These are phyloP conservation scores for Numenius phaeopus DNA, from an alignment of 2,797 vertebrate genomes.

Conservation along the genomic window DNA sequence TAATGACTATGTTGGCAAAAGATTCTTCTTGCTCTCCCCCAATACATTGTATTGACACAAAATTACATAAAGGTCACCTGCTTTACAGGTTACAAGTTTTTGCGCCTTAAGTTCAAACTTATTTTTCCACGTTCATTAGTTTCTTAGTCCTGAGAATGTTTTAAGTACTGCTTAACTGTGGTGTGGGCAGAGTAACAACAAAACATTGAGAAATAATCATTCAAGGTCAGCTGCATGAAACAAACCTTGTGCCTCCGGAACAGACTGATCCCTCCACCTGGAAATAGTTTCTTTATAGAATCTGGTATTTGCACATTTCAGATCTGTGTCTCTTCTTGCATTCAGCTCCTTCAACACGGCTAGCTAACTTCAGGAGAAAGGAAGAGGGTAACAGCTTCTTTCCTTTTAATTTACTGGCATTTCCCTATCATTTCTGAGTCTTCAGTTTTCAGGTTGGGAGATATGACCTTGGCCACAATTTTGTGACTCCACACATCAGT, in stretches of 20 bases:
- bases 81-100: neutral
- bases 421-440: neutral
- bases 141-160: neutral
- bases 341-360: neutral
- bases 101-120: neutral
- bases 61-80: neutral
- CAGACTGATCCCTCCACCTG: constrained; percentile 28
- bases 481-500: neutral
- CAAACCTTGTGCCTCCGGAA: neutral
- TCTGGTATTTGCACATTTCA: neutral
- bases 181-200: neutral
- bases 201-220: neutral
- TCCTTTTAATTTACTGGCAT: neutral
- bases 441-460: neutral
- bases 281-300: neutral
- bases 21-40: neutral
- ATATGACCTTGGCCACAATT: neutral
- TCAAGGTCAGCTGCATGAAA: constrained; percentile 9
- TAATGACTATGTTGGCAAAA: neutral
- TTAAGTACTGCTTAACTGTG: neutral
- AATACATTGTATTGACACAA: neutral
- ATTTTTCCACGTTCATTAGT: neutral
- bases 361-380: neutral
- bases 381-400: neutral
- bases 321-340: neutral